Evolutionary conservation across 2,113 vertebrate species (phyloP).

Genomic region (Phalacrocorax aristotelis): DNA sequence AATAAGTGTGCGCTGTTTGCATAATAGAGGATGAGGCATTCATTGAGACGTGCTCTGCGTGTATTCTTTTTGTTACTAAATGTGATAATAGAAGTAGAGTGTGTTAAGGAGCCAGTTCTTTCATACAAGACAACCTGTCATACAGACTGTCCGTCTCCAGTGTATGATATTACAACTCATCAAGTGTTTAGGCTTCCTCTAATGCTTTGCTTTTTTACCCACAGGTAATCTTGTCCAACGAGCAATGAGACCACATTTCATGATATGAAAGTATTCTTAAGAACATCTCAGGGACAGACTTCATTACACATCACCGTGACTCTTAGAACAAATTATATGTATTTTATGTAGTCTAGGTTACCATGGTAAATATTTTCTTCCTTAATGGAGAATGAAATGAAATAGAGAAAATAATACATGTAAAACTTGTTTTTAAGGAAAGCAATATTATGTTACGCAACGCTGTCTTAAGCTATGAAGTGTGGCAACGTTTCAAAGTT

Average conservation of each 20-base stretch:
- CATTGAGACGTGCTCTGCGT: background rate
- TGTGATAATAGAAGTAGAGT: background rate
- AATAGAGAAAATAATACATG: background rate
- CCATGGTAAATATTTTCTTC: constrained; percentile 47
- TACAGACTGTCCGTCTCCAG: background rate
- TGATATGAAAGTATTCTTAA: constrained; percentile 11
- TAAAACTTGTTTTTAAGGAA: constrained; percentile 2
- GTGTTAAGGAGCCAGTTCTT: constrained; percentile 14
- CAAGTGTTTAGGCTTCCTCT: background rate
- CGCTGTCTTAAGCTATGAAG: background rate
- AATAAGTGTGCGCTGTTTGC: background rate
- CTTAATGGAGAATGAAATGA: constrained; percentile 32
- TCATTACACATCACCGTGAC: background rate
- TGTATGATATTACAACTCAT: background rate
- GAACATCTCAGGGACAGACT: background rate
- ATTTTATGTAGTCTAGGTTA: constrained; percentile 55
- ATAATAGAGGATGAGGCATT: background rate
- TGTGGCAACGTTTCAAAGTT: background rate
- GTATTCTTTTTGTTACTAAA: background rate
- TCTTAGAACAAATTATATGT: constrained; percentile 53
- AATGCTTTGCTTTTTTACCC: constrained; percentile 36
- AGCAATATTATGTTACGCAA: background rate
- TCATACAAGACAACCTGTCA: background rate
- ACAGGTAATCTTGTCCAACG: constrained; percentile 16
- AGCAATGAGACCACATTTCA: background rate